A percentile compares a stretch with the other conserved stretches of the same genome.
phyloP scores from a whole-genome alignment of 2,888 invertebrate species.

The Pachliopta kotzebuea region DNA sequence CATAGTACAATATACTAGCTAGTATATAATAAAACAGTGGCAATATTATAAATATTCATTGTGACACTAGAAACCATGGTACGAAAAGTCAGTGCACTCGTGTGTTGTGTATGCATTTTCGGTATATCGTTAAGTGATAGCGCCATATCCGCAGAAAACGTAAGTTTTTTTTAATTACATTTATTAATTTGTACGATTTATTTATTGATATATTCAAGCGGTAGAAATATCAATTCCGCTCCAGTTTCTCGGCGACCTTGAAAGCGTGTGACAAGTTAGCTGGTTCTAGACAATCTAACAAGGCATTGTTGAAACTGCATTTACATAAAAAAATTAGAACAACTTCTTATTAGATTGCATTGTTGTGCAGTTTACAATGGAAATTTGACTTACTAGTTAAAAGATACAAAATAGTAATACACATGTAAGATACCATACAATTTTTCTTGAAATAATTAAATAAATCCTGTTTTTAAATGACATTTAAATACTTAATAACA shows the following conservation, averaged over 20 bases:
- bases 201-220: background rate
- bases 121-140: constrained; percentile 68
- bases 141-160: constrained; percentile 65
- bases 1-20: no score
- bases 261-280: constrained; percentile 44
- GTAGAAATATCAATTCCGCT: constrained; percentile 35
- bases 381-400: background rate
- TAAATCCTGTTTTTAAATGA: no score
- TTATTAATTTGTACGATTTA: no score
- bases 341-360: background rate
- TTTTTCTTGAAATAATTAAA: no score
- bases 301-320: constrained; percentile 6
- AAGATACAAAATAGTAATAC: background rate
- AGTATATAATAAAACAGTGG: background rate
- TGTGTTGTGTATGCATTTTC: constrained; percentile 70
- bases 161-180: constrained; percentile 10
- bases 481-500: no score
- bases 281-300: constrained; percentile 20
- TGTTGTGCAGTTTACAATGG: background rate
- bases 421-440: background rate
- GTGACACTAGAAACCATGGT: constrained; percentile 57
- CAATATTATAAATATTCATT: constrained; percentile 30
- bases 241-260: constrained; percentile 61
- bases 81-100: constrained; percentile 66
- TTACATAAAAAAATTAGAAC: background rate